Percentiles rank a stretch among this genome's conserved stretches.
Evolutionary conservation across 1,140 invertebrate genomes (phyloP).

Genomic region (Drosophila ironensis): DNA sequence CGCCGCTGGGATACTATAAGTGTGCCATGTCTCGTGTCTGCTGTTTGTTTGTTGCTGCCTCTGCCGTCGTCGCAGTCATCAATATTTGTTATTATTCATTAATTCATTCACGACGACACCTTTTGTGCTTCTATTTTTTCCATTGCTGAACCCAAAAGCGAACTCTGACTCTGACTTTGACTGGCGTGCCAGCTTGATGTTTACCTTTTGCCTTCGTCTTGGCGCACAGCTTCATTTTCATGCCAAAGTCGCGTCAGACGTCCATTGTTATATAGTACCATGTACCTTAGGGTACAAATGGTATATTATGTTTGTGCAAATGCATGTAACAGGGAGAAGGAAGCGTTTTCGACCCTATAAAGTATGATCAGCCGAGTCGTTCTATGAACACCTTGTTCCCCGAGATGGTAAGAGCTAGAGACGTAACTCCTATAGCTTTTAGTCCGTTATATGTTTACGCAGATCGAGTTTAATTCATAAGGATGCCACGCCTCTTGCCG

Average conservation of each 20-base stretch:
- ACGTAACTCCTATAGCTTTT: no score
- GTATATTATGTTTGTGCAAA: no score
- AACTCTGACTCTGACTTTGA: constrained; percentile 59
- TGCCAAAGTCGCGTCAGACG: constrained; percentile 4
- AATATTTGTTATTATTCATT: constrained; percentile 61
- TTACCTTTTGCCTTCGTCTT: constrained; percentile 20
- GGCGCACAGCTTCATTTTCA: constrained; percentile 18
- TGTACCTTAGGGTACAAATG: no score
- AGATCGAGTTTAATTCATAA: no score
- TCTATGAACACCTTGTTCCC: no score
- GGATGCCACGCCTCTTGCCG: no score
- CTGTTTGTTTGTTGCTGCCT: constrained; percentile 7
- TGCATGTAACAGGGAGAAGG: no score
- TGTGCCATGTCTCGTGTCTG: constrained; percentile 41
- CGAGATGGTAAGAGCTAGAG: no score
- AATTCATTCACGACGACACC: constrained; percentile 74
- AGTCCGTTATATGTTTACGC: no score
- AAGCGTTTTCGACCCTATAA: no score
- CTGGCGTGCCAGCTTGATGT: constrained; percentile 33
- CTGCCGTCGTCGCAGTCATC: constrained; percentile 41
- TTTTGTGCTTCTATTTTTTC: constrained; percentile 31
- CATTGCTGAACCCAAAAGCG: constrained; percentile 40
- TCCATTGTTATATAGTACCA: no score
- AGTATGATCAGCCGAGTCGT: no score
- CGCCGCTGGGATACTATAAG: constrained; percentile 33